Evolutionary conservation across 30 jellyfish, hydroid and myxozoan species (phyloP).

Genomic region (Chrysaora quinquecirrha): DNA sequence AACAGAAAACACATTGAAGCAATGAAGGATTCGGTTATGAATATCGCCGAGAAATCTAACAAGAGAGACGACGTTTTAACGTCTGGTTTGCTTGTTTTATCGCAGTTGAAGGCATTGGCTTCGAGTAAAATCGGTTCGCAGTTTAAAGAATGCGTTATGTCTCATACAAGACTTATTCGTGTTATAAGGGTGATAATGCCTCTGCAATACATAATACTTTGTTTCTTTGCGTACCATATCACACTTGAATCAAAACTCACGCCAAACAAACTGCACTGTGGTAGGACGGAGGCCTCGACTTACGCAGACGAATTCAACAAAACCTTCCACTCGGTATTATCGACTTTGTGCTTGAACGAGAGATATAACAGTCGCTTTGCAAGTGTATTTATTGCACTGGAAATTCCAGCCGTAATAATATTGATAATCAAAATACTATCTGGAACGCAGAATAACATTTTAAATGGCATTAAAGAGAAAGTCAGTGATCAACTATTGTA

Average conservation of each 20-base stretch:
- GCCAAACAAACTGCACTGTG: background rate
- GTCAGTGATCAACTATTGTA: background rate
- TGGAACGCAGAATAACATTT: background rate
- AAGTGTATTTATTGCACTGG: constrained; percentile 1
- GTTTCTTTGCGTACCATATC: background rate
- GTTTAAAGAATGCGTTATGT: background rate
- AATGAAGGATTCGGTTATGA: no score
- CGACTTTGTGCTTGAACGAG: background rate
- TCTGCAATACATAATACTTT: background rate
- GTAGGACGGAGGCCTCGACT: background rate
- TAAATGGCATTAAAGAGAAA: background rate
- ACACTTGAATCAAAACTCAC: background rate
- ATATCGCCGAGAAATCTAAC: no score
- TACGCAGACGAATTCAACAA: background rate
- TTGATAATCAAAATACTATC: background rate
- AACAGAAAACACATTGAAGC: no score
- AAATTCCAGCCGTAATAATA: background rate
- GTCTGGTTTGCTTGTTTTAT: no score
- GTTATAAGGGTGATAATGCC: background rate
- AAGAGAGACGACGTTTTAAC: no score
- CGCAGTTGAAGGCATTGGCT: background rate
- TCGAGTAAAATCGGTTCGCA: background rate
- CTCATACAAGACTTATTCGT: background rate
- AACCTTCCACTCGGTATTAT: background rate
- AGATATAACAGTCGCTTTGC: background rate